Conservation (phyloP, 2,113 vertebrate genomes). For the Chionodraco myersi region DNA sequence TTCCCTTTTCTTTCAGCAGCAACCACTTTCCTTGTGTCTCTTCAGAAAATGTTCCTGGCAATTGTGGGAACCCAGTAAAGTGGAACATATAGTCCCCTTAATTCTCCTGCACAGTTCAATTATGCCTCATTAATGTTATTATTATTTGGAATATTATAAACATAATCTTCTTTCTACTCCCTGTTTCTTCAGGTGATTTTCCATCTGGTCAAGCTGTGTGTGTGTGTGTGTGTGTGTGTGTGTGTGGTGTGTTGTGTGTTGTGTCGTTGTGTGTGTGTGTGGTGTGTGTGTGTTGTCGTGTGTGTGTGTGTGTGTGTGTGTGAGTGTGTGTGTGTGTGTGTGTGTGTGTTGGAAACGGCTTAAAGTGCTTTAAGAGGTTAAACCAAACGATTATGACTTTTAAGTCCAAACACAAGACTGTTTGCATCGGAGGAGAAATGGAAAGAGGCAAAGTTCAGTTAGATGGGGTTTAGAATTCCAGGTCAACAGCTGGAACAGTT, state of each 20-base stretch:
- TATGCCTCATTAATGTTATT: too few relatives aligned
- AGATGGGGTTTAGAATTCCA: constrained; percentile 21
- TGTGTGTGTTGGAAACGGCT: constrained; percentile 30
- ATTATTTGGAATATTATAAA: background rate
- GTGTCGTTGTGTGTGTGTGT: background rate
- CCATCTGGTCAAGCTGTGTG: constrained; percentile 1
- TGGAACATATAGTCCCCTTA: too few relatives aligned
- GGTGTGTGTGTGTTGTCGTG: background rate
- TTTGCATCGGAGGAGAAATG: constrained; percentile 33
- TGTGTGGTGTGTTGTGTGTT: too few relatives aligned
- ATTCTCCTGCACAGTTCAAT: too few relatives aligned
- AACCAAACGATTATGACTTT: constrained; percentile 45
- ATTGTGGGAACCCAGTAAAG: too few relatives aligned
- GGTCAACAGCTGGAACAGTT: background rate
- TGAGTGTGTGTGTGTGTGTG: constrained; percentile 9
- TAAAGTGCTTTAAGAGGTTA: constrained; percentile 49
- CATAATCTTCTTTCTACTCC: background rate
- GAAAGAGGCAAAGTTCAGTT: constrained; percentile 31
- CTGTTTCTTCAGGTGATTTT: too few relatives aligned
- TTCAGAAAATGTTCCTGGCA: background rate
- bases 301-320: background rate
- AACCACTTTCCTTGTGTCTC: background rate
- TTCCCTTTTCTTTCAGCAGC: background rate
- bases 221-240: constrained; percentile 1
- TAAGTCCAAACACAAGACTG: constrained; percentile 58